A percentile compares a stretch with the other conserved stretches of the same genome.
These are phyloP conservation scores for Parnassius apollo DNA, from an alignment of 2,888 invertebrate species.

Conservation along the genomic window DNA sequence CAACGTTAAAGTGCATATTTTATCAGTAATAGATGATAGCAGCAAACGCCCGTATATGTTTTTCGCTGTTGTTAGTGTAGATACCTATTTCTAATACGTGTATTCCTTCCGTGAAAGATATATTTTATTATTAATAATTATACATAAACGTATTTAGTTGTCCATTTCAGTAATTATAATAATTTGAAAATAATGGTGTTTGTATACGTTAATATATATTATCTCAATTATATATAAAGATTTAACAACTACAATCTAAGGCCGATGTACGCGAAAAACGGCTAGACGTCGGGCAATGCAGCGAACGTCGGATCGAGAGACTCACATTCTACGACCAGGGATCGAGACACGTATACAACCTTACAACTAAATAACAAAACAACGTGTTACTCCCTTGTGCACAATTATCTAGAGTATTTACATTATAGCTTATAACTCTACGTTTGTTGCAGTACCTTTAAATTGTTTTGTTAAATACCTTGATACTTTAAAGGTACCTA, in stretches of 20 bases:
- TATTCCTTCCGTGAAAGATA: too few species aligned
- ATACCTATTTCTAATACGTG: too few species aligned
- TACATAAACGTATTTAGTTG: too few species aligned
- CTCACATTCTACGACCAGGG: conserved; percentile 11
- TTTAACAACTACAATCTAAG: neutral
- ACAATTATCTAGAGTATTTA: conserved; percentile 3
- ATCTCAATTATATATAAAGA: too few species aligned
- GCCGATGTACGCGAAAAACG: conserved; percentile 10
- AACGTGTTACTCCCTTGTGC: conserved; percentile 12
- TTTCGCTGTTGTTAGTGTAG: too few species aligned
- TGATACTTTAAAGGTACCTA: too few species aligned
- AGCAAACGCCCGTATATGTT: too few species aligned
- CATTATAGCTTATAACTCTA: neutral
- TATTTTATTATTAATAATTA: too few species aligned
- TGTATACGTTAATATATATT: neutral
- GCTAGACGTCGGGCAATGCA: conserved; percentile 14
- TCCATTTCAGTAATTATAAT: neutral
- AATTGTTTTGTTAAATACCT: too few species aligned
- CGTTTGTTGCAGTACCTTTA: neutral
- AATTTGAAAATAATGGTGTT: neutral
- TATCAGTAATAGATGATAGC: too few species aligned
- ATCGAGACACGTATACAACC: conserved; percentile 21
- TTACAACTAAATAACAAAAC: conserved; percentile 16
- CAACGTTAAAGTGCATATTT: too few species aligned
- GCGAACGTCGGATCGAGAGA: conserved; percentile 1